phyloP scores from a whole-genome alignment of 2,113 vertebrate species.

The Phyllostomus hastatus region DNA sequence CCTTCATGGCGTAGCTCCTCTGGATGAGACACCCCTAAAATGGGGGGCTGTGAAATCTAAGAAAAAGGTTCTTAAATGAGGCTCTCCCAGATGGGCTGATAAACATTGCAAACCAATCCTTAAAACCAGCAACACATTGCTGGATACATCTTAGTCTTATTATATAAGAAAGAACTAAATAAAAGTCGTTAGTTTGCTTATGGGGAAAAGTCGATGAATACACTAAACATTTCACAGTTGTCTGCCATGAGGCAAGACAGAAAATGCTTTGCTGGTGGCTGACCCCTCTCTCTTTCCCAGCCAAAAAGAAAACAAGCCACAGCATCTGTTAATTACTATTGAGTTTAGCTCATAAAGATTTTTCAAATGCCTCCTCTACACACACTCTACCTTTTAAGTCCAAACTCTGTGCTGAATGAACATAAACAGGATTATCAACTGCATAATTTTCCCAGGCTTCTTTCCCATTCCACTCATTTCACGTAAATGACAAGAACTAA shows the following conservation, averaged over 20 bases:
- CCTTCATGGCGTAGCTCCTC: background rate
- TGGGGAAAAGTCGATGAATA: background rate
- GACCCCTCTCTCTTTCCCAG: background rate
- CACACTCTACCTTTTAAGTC: background rate
- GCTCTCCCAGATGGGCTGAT: background rate
- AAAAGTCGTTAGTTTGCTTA: background rate
- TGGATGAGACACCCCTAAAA: background rate
- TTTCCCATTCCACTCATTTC: conserved; percentile 18
- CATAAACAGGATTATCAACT: conserved; percentile 27
- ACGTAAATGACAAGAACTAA: background rate
- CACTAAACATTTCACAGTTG: background rate
- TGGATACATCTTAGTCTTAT: background rate
- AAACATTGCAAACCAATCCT: background rate
- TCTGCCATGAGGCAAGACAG: background rate
- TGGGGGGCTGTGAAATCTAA: background rate
- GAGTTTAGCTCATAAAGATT: background rate
- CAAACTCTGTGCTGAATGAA: background rate
- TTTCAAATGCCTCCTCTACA: background rate
- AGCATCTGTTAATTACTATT: background rate
- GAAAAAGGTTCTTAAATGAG: background rate
- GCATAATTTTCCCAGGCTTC: conserved; percentile 42
- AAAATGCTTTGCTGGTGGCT: background rate
- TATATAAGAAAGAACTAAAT: background rate
- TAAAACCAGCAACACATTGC: background rate
- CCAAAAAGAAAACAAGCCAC: background rate